Conservation (phyloP, 2,113 vertebrate genomes). For the Ciconia stormi region DNA sequence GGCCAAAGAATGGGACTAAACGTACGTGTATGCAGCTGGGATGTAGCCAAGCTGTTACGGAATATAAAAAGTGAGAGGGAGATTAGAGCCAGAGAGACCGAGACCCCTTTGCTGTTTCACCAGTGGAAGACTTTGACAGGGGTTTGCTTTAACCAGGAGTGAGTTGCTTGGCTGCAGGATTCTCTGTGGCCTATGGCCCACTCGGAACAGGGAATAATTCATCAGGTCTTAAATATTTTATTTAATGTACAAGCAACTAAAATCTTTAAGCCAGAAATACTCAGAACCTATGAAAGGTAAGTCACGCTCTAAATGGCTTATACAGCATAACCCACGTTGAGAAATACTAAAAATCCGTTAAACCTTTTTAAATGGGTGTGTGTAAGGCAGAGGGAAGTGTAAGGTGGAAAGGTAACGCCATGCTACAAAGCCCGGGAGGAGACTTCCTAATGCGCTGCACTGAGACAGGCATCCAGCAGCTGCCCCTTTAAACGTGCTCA, state of each 20-base stretch:
- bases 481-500: background rate
- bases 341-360: background rate
- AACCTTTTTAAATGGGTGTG: background rate
- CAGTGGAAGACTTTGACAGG: background rate
- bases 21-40: background rate
- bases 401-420: background rate
- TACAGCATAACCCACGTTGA: background rate
- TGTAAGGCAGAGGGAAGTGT: background rate
- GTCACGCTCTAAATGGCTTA: background rate
- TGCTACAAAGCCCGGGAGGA: background rate
- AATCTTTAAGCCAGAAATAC: background rate
- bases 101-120: background rate
- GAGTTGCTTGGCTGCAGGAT: background rate
- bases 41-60: background rate
- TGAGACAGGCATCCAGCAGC: background rate
- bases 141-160: background rate
- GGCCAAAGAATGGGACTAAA: background rate
- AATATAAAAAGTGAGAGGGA: background rate
- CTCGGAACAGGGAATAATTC: background rate
- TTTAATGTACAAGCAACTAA: background rate
- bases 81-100: background rate
- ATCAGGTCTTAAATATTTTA: background rate
- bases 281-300: background rate
- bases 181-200: background rate
- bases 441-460: background rate